Evolutionary conservation across 53 echinoderm and acorn worm genomes (phyloP), one percentile per base, ranked within the genome.

Genomic region (Arbacia lixula): DNA sequence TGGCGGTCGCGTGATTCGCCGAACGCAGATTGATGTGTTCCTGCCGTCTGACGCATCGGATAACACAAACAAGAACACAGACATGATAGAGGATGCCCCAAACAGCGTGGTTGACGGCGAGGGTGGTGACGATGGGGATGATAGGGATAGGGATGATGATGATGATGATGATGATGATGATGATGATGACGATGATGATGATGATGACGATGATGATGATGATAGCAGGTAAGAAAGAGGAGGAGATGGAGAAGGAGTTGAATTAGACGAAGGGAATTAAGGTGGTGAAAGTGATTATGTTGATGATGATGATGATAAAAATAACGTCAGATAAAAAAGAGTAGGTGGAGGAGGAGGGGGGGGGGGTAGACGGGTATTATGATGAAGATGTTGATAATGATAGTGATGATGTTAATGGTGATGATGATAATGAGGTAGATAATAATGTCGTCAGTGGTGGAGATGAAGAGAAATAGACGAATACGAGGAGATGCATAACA

Each of bases 11-110:
- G 63, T 81, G 49, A 12, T 81, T 16, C 62, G 82, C 1, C 36
- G 62, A 32, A 81, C 82, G 43, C 82, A 81, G 21, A 81, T 81
- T 20, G 82, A 81, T 49, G 50, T 81, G 10, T 81, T 63, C 40
- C 32, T 81, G 39, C 82, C 82, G 29, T 81, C 63, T 16, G 49
- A 81, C 2, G 1, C 20, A 6, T 10, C 21, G 20, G 50, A 19
- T 20, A 46, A 63, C 28, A 42, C 14, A 30, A 63, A 42, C 28
- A 22, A 78, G 10, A n/a, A n/a, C 22, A 57, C 16, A 5, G 58
- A 14, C 58, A 5, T 14, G 12, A 20, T 5, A 57, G 22, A 21
- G 5, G n/a, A 14, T 57, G 58, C 9, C n/a, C 12, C 9, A 64
- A 5, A 32, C 32, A 27, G 69, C 46, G 43, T 25, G 42, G 33